Percentiles rank a stretch among this genome's conserved stretches.
Conservation (phyloP, 2,888 invertebrate genomes). For the Rhopalosiphum nymphaeae region DNA sequence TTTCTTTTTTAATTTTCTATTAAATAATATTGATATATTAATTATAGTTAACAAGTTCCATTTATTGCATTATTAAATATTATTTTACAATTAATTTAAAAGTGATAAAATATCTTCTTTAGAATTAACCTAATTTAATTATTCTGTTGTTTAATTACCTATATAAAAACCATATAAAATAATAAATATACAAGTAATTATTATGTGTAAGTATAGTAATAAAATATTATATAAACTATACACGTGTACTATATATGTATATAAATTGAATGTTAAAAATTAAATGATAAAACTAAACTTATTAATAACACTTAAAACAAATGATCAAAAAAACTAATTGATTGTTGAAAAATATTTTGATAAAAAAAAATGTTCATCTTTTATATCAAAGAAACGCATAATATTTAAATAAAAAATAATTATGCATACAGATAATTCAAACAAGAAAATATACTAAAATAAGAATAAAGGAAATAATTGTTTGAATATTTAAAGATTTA, state of each 20-base stretch:
- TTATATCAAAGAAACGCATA: constrained; percentile 13
- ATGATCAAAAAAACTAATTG: background rate
- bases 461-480: constrained; percentile 32
- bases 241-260: background rate
- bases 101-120: background rate
- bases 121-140: background rate
- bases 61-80: background rate
- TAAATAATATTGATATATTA: too few relatives aligned
- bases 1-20: background rate
- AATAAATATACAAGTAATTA: background rate
- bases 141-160: background rate
- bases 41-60: too few relatives aligned
- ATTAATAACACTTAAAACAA: background rate
- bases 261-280: background rate
- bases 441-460: constrained; percentile 23
- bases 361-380: constrained; percentile 27
- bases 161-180: background rate
- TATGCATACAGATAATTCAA: constrained; percentile 11
- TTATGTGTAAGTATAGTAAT: background rate
- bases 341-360: background rate
- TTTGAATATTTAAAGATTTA: constrained; percentile 53
- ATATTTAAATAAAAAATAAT: constrained; percentile 18
- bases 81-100: background rate
- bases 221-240: background rate
- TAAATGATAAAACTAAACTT: background rate